These are phyloP conservation scores for Montipora capricornis DNA, from an alignment of 64 coral and sea anemone species.

Conservation along the genomic window DNA sequence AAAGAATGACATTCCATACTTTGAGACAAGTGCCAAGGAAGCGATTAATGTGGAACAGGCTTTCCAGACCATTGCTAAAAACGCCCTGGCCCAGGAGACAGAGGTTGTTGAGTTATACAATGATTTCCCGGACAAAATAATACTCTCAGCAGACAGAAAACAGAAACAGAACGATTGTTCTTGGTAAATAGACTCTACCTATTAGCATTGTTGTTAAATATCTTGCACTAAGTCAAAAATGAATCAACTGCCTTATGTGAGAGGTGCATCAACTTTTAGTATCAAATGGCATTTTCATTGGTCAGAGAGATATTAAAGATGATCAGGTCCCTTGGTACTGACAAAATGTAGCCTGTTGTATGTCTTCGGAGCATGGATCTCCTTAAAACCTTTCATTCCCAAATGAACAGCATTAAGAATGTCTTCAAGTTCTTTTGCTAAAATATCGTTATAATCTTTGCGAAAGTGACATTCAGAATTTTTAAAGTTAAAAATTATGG, in stretches of 20 bases:
- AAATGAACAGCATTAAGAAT: neutral
- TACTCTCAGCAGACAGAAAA: constrained; percentile 87
- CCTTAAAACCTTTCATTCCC: neutral
- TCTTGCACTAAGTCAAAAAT: constrained; percentile 11
- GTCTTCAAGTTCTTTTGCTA: too few species aligned
- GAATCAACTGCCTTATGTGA: neutral
- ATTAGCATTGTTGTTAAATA: constrained; percentile 23
- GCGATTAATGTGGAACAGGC: constrained; percentile 99
- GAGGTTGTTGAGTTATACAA: constrained; percentile 99
- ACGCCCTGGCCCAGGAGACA: constrained; percentile 96
- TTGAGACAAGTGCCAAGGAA: constrained; percentile 99
- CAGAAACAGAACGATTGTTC: constrained; percentile 81
- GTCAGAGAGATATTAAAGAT: neutral
- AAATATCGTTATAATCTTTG: neutral
- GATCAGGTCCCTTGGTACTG: neutral
- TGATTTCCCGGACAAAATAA: constrained; percentile 99
- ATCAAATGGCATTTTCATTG: neutral
- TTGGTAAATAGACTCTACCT: constrained; percentile 59
- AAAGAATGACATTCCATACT: constrained; percentile 99
- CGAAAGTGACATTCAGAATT: too few species aligned
- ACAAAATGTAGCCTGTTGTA: neutral
- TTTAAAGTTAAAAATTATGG: too few species aligned
- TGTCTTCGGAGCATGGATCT: neutral
- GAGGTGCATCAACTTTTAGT: constrained; percentile 1
- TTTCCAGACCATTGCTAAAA: constrained; percentile 98